phyloP scores from a whole-genome alignment of 2,797 vertebrate genomes.

The Poecilia picta region DNA sequence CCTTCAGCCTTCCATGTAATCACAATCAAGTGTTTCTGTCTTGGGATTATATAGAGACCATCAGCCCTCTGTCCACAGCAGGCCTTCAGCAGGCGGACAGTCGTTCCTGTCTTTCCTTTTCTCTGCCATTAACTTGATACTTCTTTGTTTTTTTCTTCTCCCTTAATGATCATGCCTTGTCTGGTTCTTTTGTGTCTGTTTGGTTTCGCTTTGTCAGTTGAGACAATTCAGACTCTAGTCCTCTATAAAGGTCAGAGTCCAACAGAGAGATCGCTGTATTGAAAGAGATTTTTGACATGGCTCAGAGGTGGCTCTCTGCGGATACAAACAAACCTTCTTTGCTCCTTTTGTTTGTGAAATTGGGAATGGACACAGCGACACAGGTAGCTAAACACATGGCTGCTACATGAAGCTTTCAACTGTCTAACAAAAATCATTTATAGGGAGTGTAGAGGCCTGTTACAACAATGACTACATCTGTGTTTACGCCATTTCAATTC shows the following conservation, averaged over 20 bases:
- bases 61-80: background rate
- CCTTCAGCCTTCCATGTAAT: background rate
- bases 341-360: too few relatives aligned
- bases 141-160: background rate
- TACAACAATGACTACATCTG: too few relatives aligned
- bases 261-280: background rate
- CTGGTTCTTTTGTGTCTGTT: background rate
- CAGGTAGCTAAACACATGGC: too few relatives aligned
- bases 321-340: too few relatives aligned
- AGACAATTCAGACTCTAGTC: background rate
- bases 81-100: background rate
- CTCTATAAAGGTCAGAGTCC: background rate
- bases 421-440: too few relatives aligned
- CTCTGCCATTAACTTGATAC: background rate
- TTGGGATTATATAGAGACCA: background rate
- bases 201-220: background rate
- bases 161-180: background rate
- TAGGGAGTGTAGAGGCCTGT: too few relatives aligned
- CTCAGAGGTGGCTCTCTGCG: too few relatives aligned
- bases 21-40: background rate
- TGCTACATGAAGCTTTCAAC: too few relatives aligned
- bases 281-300: too few relatives aligned
- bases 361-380: too few relatives aligned
- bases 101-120: background rate
- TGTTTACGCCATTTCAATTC: too few relatives aligned